Base-by-base conservation (phyloP, 2,888 invertebrate species). In the Chloroclystis v-ata region DNA sequence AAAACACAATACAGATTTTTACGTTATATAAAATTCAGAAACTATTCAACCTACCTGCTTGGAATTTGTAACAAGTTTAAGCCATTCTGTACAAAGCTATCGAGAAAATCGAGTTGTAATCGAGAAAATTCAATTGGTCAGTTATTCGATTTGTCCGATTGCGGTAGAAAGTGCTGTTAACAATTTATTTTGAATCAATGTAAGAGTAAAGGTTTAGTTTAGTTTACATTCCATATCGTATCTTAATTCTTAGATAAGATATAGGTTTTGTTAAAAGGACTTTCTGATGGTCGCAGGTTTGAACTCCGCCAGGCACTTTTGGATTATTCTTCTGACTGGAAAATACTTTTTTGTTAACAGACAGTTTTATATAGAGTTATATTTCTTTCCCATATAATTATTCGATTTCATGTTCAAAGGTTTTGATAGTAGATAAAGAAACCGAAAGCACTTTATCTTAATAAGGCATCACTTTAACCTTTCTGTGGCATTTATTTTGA, bases 61-160 rank as follows among this genome's bases (percentile, higher is more conserved):
- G 24, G 14, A 38, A 45, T 49, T 26, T 42, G 7, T 25, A 42
- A 38, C 33, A 33, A 37, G 38, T 41, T 42, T 38, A 37, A 14
- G 32, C 38, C 42, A 41, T 32, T 41, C 37, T 12, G 41, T 28
- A 33, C 28, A 49, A 37, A 49, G 30, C 40, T 11, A 43, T 43
- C 43, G 28, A 25, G 9, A 41, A 33, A 49, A 45, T 49, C 42
- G 41, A 49, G 45, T 49, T 49, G 41, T 37, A 41, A 44, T 45
- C 38, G 42, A 33, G 45, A 33, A 30, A 38, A 49, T 45, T 45
- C 33, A 38, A 49, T 49, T 45, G 49, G 42, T 45, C 38, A 37
- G 40, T 49, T 26, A 44, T 41, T 49, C 41, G 28, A 49, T 44
- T 49, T 35, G 4, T 30, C 28, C 25, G 38, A 49, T 45, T 45